Base-by-base conservation (phyloP, 2,113 vertebrate species). In the Tychaedon coryphoeus region DNA sequence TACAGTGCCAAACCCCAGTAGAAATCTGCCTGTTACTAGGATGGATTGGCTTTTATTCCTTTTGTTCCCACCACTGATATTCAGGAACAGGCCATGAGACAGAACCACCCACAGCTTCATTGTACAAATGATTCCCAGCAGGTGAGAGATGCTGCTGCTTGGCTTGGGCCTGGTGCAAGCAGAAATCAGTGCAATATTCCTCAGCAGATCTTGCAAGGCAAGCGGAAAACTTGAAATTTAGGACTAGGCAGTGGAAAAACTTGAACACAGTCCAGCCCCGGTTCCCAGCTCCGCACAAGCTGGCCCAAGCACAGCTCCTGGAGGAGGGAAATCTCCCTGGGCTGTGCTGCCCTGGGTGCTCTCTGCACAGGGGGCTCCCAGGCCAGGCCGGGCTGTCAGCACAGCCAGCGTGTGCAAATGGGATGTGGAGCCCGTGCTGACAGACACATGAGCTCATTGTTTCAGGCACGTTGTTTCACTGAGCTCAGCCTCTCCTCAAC, bases 371-470 rank as follows among this genome's bases (percentile, higher is more conserved):
- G 6, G 8, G 8, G 47, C 65, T 74, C 56, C 31, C 6, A 2
- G 58, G 1, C 10, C 3, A 1, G 72, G 33, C 11, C 0, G 0
- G 0, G 10, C 76, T 90, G 78, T 36, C 84, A 62, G 56, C 65
- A 29, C 34, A 1, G 70, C 43, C 45, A 23, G 6, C 0, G 2
- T 2, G 12, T 0, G 15, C 33, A 25, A 11, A 43, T 4, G 29
- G 81, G 26, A 42, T 1, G 9, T 0, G 1, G n/a, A 43, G 78
- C 40, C 26, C 0, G 6, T 36, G 86, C 71, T 92, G 88, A 88
- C 75, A 86, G 90, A 79, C 6, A 4, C 60, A 4, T 13, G 48
- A 88, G 22, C 67, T 90, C 88, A 58, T 34, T 42, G 62, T n/a
- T 82, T 22, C 5, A 5, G 64, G 34, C 47, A n/a, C 29, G 19